Evolutionary conservation across 2,113 vertebrate genomes (phyloP), one percentile per base, ranked within the genome.

Genomic region (Hassar affinis): DNA sequence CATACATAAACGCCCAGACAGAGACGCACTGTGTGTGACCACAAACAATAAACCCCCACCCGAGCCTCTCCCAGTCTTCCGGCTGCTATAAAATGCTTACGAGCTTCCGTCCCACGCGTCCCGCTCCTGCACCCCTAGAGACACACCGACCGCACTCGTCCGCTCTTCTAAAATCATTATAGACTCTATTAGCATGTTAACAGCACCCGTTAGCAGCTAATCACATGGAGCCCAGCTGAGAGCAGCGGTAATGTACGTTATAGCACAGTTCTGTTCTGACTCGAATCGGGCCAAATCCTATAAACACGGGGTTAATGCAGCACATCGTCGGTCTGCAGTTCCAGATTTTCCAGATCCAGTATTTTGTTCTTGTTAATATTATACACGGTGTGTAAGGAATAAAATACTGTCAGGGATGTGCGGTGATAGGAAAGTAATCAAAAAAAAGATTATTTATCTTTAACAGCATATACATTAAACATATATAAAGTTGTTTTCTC

Each of bases 121-220:
- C 33, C 4, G 33, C 76, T 84, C 14, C 69, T 10, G 12, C 80
- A 42, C 54, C 80, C 80, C 76, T 42, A n/a, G 68, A 52, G 80
- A 81, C 38, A 1, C 62, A 51, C 74, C 38, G 30, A 38, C 52
- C 59, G 33, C 59, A 9, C 45, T 85, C 22, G 27, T 76, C 22
- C 25, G 20, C 74, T 54, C 74, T 71, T 76, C 25, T 66, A 84
- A 87, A 80, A 79, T 54, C 66, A 85, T 87, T 72, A 82, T n/a
- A 71, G 57, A 27, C 66, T 80, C 57, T 81, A 87, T 84, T 84
- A 79, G 72, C 79, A 84, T 82, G 47, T 82, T 74, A 84, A 80
- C 76, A 62, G 51, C 18, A 68, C 69, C 51, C 80, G 85, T 85
- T 82, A 76, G 56, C 66, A 30, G 68, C 76, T 85, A 82, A 85